A percentile compares a stretch with the other conserved stretches of the same genome.
Conservation (phyloP, 2,888 invertebrate species). For the Hydraecia micacea region DNA sequence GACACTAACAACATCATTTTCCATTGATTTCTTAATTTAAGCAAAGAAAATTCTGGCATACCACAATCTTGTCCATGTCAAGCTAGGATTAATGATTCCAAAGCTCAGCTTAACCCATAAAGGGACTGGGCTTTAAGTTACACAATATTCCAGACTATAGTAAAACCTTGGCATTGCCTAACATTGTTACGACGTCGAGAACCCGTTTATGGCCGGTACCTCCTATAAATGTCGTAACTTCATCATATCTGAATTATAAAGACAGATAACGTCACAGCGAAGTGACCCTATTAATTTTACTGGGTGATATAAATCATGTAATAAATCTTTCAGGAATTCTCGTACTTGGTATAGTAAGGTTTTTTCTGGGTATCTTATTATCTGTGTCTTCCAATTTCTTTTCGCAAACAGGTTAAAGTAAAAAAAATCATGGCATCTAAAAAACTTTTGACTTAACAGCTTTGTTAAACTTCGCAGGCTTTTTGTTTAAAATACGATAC, state of each 20-base stretch:
- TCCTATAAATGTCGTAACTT: conserved; percentile 48
- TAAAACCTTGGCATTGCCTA: conserved; percentile 22
- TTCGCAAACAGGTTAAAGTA: neutral
- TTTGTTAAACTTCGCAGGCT: neutral
- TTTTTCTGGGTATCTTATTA: neutral
- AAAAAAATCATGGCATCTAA: neutral
- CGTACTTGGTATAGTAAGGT: neutral
- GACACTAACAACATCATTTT: neutral
- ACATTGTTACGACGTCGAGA: conserved; percentile 26
- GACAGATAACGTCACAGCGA: conserved; percentile 48
- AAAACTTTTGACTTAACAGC: neutral
- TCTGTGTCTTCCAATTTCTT: neutral
- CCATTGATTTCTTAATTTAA: neutral
- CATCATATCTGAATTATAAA: conserved; percentile 50
- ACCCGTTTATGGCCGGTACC: conserved; percentile 36
- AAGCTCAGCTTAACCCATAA: neutral
- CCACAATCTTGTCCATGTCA: neutral
- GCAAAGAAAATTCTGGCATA: neutral
- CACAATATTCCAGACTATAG: conserved; percentile 22
- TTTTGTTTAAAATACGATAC: neutral
- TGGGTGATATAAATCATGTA: conserved; percentile 49
- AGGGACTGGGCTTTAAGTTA: conserved; percentile 8
- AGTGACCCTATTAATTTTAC: conserved; percentile 55
- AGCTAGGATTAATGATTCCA: neutral
- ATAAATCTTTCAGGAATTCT: conserved; percentile 31